Conservation (phyloP, 2,113 vertebrate species). For the Vidua macroura region DNA sequence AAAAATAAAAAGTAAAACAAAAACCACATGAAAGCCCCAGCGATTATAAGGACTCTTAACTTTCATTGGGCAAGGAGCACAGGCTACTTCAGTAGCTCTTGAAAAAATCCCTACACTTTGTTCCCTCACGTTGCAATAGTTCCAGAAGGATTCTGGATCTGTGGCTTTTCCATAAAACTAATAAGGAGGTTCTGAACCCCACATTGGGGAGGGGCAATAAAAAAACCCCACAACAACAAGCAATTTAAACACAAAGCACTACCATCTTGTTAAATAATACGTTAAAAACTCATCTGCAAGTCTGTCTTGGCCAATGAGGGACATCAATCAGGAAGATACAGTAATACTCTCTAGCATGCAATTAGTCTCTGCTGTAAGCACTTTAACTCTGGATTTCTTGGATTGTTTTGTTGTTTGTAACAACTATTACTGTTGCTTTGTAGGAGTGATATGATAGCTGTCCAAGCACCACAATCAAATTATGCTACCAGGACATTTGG, state of each 20-base stretch:
- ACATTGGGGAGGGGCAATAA: background rate
- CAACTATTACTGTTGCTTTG: background rate
- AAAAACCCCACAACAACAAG: background rate
- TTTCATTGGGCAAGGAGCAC: background rate
- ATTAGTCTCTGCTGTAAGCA: conserved; percentile 24
- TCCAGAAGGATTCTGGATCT: background rate
- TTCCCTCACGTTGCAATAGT: background rate
- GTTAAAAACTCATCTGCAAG: background rate
- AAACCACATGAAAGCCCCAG: background rate
- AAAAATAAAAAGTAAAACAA: background rate
- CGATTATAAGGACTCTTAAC: background rate
- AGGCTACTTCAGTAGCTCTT: background rate
- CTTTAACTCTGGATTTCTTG: conserved; percentile 30
- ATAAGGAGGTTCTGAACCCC: background rate
- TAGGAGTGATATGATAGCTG: background rate
- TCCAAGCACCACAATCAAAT: conserved; percentile 20
- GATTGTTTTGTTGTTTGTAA: background rate
- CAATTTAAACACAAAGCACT: background rate
- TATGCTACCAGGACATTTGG: background rate
- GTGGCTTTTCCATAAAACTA: background rate
- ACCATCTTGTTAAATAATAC: background rate
- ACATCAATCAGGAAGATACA: background rate
- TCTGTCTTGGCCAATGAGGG: background rate
- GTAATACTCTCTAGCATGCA: background rate
- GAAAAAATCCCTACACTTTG: background rate